Evolutionary conservation across 2,113 vertebrate genomes (phyloP), one percentile per base, ranked within the genome.

Genomic region (Muscicapa adusta): DNA sequence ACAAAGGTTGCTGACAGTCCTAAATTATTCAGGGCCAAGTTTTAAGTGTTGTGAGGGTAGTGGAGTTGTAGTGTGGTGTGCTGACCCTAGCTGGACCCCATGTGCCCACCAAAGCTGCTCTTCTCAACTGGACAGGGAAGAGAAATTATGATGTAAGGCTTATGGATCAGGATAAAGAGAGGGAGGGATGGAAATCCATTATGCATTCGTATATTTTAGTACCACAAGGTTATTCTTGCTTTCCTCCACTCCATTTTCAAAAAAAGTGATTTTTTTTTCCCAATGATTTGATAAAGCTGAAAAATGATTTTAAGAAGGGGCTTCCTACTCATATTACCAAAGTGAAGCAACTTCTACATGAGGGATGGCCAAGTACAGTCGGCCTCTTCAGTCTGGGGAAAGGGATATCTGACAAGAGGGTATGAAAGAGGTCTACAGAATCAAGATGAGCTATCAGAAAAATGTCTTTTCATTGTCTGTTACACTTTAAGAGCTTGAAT

Each of bases 51-150:
- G 16, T 19, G 66, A 31, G 20, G 25, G 5, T 47, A 20, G n/a
- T 20, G 20, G n/a, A 25, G 10, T 20, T 29, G 33, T 25, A 31
- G 26, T 16, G 20, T 33, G 17, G 16, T 56, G 50, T 45, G 15
- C 34, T 66, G 62, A 66, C 5, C 16, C n/a, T 56, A 50, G 16
- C 40, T 36, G 26, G 20, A 36, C 12, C 22, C 12, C 20, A 14
- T 14, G 12, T 19, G 12, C 40, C 19, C 61, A 66, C 61, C 12
- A 45, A 56, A 66, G 40, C 12, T 0, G 0, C 16, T 24, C 38
- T 43, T 24, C 33, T 36, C 26, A 56, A 25, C 26, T 25, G 12
- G 12, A 8, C 8, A 20, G 50, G 17, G 8, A 66, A 56, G 20
- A 31, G 16, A 79, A 56, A 56, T 25, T 20, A 25, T 12, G 15